Conservation (phyloP, 2,888 invertebrate species). For the Celastrina argiolus region DNA sequence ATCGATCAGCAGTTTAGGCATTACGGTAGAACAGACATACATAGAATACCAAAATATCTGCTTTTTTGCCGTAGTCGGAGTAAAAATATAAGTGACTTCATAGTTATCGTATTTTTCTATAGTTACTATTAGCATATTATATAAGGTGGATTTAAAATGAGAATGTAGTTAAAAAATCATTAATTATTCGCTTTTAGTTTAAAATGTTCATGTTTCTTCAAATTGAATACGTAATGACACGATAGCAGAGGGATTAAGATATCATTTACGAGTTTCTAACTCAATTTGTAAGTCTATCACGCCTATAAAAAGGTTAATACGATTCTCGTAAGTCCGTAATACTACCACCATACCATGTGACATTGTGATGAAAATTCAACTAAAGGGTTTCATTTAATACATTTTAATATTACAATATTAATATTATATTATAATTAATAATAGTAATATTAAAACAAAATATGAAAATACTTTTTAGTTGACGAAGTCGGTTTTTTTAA, state of each 20-base stretch:
- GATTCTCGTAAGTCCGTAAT: too few relatives aligned
- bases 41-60: too few relatives aligned
- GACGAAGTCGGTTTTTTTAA: too few relatives aligned
- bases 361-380: not conserved
- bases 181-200: not conserved
- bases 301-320: not conserved
- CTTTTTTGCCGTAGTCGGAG: too few relatives aligned
- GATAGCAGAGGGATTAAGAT: constrained; percentile 52
- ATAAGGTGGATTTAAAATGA: not conserved
- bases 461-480: too few relatives aligned
- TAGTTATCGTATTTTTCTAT: not conserved
- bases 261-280: constrained; percentile 61
- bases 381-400: not conserved
- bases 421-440: not conserved
- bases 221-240: not conserved
- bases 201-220: not conserved
- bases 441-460: too few relatives aligned
- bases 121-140: not conserved
- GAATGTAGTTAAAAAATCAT: not conserved
- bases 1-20: too few relatives aligned
- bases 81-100: too few relatives aligned
- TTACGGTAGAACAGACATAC: too few relatives aligned
- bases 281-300: constrained; percentile 39
- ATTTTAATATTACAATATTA: not conserved
- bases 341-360: too few relatives aligned